Evolutionary conservation across 2,888 invertebrate genomes (phyloP).

Genomic region (Pollenia angustigena): DNA sequence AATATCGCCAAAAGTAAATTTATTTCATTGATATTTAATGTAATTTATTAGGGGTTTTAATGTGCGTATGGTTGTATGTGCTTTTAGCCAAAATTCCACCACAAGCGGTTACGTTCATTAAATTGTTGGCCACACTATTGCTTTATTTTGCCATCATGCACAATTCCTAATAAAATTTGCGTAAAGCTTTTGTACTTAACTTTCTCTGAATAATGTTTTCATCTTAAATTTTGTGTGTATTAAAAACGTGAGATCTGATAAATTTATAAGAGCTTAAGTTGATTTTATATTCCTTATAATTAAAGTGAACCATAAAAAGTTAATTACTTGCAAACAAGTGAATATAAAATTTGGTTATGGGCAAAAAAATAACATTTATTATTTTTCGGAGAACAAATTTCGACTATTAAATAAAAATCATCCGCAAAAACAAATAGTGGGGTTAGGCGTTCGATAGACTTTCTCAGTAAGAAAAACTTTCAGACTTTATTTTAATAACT

Average conservation of each 20-base stretch:
- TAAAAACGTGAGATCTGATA: slow-evolving; percentile 4
- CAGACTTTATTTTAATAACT: too few relatives aligned
- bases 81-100: neutral
- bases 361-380: too few relatives aligned
- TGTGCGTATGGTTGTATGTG: neutral
- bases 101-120: slow-evolving; percentile 1
- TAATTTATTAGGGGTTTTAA: neutral
- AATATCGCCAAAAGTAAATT: neutral
- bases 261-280: neutral
- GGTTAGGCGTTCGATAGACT: too few relatives aligned
- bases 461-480: too few relatives aligned
- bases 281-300: neutral
- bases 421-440: too few relatives aligned
- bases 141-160: too few relatives aligned
- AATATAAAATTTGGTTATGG: too few relatives aligned
- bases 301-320: neutral
- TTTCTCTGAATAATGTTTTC: too few relatives aligned
- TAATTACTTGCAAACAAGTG: slow-evolving; percentile 2
- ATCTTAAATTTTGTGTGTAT: neutral
- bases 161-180: too few relatives aligned
- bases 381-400: too few relatives aligned
- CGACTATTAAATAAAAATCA: too few relatives aligned
- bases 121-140: neutral
- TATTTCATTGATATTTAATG: neutral
- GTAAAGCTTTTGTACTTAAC: too few relatives aligned